phyloP scores from a whole-genome alignment of 2,797 vertebrate species.

The Dendrocincla tyrannina region DNA sequence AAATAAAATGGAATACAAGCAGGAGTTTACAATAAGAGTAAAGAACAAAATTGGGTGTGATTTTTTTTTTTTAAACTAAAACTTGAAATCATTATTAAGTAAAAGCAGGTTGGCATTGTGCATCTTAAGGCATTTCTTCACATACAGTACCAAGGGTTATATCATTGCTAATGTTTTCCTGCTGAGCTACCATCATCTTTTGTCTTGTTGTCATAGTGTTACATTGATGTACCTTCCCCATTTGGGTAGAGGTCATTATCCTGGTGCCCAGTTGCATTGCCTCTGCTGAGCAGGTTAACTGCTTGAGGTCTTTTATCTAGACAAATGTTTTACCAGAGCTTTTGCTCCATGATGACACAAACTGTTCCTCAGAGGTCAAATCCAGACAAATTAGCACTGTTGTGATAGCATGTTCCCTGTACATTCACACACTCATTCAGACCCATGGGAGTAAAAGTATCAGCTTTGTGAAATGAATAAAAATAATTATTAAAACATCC shows the following conservation, averaged over 20 bases:
- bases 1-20: slow-evolving; percentile 15
- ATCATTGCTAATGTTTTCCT: slow-evolving; percentile 77
- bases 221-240: slow-evolving; percentile 76
- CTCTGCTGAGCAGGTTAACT: slow-evolving; percentile 80
- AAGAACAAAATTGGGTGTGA: background rate
- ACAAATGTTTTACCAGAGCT: slow-evolving; percentile 76
- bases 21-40: slow-evolving; percentile 28
- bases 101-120: slow-evolving; percentile 53
- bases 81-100: slow-evolving; percentile 39
- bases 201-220: slow-evolving; percentile 73
- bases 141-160: slow-evolving; percentile 62
- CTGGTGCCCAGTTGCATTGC: slow-evolving; percentile 68
- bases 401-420: slow-evolving; percentile 45
- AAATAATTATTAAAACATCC: slow-evolving; percentile 17
- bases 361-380: slow-evolving; percentile 71
- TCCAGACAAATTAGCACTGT: slow-evolving; percentile 48
- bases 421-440: background rate
- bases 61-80: background rate
- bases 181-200: slow-evolving; percentile 71
- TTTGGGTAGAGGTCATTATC: slow-evolving; percentile 80
- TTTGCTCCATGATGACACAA: slow-evolving; percentile 65
- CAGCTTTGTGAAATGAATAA: slow-evolving; percentile 38
- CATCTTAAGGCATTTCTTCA: slow-evolving; percentile 68
- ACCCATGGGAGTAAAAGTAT: background rate
- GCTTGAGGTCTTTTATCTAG: slow-evolving; percentile 80